Evolutionary conservation across 2,888 invertebrate genomes (phyloP).

Genomic region (Caenorhabditis sinica): DNA sequence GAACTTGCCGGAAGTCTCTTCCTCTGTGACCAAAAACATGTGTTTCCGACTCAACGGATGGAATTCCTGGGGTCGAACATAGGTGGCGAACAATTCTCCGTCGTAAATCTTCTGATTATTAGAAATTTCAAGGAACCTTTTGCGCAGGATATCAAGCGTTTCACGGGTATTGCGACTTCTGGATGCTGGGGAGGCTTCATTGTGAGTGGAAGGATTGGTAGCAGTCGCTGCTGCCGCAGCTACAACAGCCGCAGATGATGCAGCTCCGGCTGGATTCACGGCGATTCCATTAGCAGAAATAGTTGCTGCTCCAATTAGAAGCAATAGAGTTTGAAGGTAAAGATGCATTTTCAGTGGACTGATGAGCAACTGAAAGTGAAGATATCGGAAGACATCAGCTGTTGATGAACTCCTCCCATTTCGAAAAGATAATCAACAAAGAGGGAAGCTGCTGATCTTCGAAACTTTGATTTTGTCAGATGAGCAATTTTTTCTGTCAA

Average conservation of each 20-base stretch:
- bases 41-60: too few relatives aligned
- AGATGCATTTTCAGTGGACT: neutral
- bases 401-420: neutral
- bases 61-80: too few relatives aligned
- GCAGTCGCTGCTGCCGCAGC: conserved; percentile 30
- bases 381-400: neutral
- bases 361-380: neutral
- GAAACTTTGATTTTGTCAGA: too few relatives aligned
- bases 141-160: conserved; percentile 64
- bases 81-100: conserved; percentile 76
- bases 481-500: too few relatives aligned
- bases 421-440: neutral
- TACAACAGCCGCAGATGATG: conserved; percentile 11
- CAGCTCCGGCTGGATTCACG: conserved; percentile 20
- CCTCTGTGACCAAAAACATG: too few relatives aligned
- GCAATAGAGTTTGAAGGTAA: neutral
- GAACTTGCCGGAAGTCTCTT: too few relatives aligned
- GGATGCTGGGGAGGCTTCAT: conserved; percentile 20
- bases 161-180: neutral
- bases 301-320: neutral
- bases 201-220: conserved; percentile 27
- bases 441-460: too few relatives aligned
- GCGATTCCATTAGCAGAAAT: conserved; percentile 1
- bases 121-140: conserved; percentile 77
- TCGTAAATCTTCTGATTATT: conserved; percentile 73